Evolutionary conservation across 2,797 vertebrate species (phyloP).

Genomic region (Phoxinus dragarum): DNA sequence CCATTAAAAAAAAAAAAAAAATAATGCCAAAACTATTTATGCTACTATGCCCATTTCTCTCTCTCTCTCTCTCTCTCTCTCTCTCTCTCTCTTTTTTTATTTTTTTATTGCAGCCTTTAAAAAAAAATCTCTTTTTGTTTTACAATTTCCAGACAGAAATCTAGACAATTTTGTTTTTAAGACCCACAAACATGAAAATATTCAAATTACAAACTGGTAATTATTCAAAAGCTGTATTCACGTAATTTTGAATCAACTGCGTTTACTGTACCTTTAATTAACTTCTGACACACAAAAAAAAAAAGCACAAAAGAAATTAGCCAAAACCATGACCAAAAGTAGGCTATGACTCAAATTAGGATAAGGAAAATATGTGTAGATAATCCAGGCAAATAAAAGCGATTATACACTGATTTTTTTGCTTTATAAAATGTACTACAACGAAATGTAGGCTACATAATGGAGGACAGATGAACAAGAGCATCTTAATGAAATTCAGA

Average conservation of each 20-base stretch:
- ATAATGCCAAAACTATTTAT: background rate
- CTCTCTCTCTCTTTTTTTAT: too few relatives aligned
- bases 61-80: background rate
- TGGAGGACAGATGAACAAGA: conserved; percentile 46
- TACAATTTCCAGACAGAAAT: background rate
- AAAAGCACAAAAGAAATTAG: background rate
- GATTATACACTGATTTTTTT: background rate
- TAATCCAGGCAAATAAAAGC: background rate
- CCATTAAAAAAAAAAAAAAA: accelerated
- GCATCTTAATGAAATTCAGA: background rate
- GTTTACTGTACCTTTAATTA: background rate
- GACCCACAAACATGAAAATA: background rate
- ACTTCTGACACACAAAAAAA: background rate
- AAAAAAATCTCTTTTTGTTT: accelerated
- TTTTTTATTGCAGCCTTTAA: background rate
- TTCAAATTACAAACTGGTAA: background rate
- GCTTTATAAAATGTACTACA: background rate
- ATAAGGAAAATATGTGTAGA: background rate
- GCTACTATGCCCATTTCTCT: too few relatives aligned
- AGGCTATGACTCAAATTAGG: background rate
- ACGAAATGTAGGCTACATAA: background rate
- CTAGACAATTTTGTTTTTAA: background rate
- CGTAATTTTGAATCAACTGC: background rate
- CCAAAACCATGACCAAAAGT: background rate
- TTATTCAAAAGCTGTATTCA: background rate